Evolutionary conservation across 2,797 vertebrate species (phyloP), one percentile per base, ranked within the genome.

Genomic region (Gorsachius magnificus): DNA sequence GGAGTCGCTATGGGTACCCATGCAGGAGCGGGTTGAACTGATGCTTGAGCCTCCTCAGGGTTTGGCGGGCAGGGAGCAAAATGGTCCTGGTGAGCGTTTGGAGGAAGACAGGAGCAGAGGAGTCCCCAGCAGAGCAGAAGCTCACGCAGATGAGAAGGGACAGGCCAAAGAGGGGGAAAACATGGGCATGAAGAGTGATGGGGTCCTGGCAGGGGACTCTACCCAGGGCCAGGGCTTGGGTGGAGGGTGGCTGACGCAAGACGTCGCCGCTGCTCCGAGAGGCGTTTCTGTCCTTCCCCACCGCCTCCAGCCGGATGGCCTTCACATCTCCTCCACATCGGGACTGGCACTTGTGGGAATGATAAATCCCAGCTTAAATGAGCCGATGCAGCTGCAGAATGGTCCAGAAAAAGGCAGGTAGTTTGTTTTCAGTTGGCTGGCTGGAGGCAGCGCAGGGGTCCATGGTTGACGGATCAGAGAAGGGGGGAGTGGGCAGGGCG

Each of bases 171-270:
- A 63, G 3, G 4, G 24, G 9, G 16, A 1, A 29, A 66, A 77
- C 1, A 0, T 22, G 38, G 5, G 2, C 7, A 3, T 80, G 60
- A 83, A 83, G 45, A 64, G 24, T 1, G 0, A 20, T 7, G 26
- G 71, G 68, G 13, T 53, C 31, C 43, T 60, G 36, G 13, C 35
- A 76, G 46, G 41, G 41, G 41, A 43, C 41, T 43, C 41, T 16
- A 43, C 41, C 16, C 41, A 43, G 41, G 25, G 11, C 29, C 54
- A 25, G 20, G 66, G 51, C 33, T 83, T 0, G 2, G 24, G 13
- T 61, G 48, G 10, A 72, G n/a, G 4, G 18, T 35, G 31, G 28
- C 38, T 79, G 29, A 75, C 0, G 1, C 15, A 80, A 71, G 31
- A 79, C 14, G 29, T 31, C 0, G 0, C 45, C 4, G 3, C 46